Conservation (phyloP, 2,888 invertebrate genomes). For the Amorpha juglandis region DNA sequence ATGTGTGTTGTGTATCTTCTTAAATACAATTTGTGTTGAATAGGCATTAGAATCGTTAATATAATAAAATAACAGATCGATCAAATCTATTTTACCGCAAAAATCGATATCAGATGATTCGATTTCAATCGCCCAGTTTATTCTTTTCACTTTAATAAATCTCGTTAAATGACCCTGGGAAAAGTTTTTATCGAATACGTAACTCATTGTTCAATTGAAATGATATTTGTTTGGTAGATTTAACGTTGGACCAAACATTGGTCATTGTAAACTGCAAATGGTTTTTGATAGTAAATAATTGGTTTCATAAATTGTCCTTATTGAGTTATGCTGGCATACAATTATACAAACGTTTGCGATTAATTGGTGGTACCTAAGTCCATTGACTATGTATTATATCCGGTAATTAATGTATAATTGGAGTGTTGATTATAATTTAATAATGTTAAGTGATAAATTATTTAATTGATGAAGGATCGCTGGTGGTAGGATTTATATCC, state of each 20-base stretch:
- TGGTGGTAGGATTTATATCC: no score
- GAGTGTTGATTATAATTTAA: background rate
- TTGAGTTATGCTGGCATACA: conserved; percentile 38
- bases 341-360: conserved; percentile 39
- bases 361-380: background rate
- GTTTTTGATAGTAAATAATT: conserved; percentile 6
- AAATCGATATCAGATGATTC: background rate
- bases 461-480: background rate
- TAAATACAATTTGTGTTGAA: no score
- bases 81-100: background rate
- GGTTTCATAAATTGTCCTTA: conserved; percentile 19
- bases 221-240: background rate
- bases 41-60: no score
- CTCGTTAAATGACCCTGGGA: conserved; percentile 1
- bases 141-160: no score
- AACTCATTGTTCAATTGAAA: background rate
- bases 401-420: background rate
- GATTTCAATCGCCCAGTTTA: background rate
- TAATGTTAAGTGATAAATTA: background rate
- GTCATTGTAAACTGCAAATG: background rate
- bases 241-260: background rate
- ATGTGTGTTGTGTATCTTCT: background rate
- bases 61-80: no score
- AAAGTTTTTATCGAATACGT: background rate
- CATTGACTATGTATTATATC: background rate